phyloP scores from a whole-genome alignment of 2,113 vertebrate species.

The Arvicanthis niloticus region DNA sequence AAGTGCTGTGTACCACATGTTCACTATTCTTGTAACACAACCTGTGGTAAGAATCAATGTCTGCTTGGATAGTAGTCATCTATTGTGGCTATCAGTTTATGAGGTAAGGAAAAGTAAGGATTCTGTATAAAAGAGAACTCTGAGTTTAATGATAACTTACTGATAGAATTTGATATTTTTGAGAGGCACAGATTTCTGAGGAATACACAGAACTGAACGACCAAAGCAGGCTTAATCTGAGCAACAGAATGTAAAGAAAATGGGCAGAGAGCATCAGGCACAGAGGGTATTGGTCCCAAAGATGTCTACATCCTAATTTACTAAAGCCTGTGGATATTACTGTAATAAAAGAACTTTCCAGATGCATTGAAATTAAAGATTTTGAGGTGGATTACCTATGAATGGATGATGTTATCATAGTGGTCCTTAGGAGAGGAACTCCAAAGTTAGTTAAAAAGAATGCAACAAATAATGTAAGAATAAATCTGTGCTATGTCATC shows the following conservation, averaged over 20 bases:
- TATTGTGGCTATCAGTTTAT: neutral
- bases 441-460: neutral
- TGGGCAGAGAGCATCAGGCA: neutral
- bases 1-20: neutral
- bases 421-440: neutral
- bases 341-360: conserved; percentile 3
- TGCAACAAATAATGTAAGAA: neutral
- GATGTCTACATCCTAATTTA: neutral
- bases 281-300: neutral
- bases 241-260: neutral
- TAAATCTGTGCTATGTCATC: neutral
- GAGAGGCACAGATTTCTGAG: neutral
- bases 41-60: neutral
- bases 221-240: neutral
- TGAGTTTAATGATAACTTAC: neutral
- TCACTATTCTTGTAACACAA: neutral
- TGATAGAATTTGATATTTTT: conserved; percentile 4
- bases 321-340: neutral
- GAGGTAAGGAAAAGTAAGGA: neutral
- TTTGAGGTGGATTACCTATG: neutral
- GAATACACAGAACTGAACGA: neutral
- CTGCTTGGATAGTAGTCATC: neutral
- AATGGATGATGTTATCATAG: neutral
- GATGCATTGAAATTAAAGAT: neutral
- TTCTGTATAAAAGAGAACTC: neutral